phyloP scores from a whole-genome alignment of 2,888 invertebrate genomes.

The Drosophila nr. perissopoda region DNA sequence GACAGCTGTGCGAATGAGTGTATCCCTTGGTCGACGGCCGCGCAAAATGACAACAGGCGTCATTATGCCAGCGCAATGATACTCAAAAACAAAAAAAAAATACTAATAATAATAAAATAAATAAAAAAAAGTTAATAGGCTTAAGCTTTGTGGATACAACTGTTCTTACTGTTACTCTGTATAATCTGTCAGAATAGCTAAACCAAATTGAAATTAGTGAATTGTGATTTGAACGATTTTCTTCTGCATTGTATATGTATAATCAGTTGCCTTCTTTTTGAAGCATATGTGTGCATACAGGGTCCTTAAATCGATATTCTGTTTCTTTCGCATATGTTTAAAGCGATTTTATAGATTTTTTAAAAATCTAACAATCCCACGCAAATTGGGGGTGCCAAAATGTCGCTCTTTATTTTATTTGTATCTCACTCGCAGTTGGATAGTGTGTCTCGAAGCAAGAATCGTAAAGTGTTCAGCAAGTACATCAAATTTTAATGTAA shows the following conservation, averaged over 20 bases:
- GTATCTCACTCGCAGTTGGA: too few species aligned
- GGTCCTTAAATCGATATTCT: neutral
- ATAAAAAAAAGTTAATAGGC: constrained; percentile 9
- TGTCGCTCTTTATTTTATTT: too few species aligned
- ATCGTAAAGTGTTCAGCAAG: too few species aligned
- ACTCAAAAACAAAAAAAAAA: constrained; percentile 6
- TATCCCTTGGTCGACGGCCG: constrained; percentile 61
- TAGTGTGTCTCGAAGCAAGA: too few species aligned
- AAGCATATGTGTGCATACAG: neutral
- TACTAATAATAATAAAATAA: constrained; percentile 7
- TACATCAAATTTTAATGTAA: too few species aligned
- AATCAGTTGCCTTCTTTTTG: neutral
- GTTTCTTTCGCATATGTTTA: neutral
- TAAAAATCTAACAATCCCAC: neutral
- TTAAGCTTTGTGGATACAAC: neutral
- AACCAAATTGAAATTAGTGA: neutral
- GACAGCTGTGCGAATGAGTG: constrained; percentile 70
- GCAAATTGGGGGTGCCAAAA: too few species aligned
- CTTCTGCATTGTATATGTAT: neutral
- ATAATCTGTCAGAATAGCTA: neutral
- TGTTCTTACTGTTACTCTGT: constrained; percentile 3
- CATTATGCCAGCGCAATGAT: constrained; percentile 54
- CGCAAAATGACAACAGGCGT: constrained; percentile 67
- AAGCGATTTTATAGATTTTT: neutral
- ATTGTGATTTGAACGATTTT: neutral